Conservation (phyloP, 30 jellyfish, hydroid and myxozoan species). For the Nemopilema nomurai region DNA sequence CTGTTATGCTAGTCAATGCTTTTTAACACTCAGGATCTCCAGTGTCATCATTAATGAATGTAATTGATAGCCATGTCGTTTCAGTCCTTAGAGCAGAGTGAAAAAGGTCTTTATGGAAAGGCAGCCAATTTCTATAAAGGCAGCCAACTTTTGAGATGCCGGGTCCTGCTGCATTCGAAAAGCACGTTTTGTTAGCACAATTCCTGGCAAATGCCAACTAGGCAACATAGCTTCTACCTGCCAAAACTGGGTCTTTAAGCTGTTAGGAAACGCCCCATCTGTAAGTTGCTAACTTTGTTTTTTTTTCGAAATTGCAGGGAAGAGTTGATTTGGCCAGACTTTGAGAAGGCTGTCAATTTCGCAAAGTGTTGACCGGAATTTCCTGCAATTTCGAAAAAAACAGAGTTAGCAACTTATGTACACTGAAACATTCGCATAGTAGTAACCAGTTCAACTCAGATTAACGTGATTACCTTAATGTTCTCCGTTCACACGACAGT, state of each 20-base stretch:
- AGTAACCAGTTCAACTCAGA: background rate
- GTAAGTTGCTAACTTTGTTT: slow-evolving; percentile 31
- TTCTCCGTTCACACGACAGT: too few species aligned
- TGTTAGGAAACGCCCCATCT: background rate
- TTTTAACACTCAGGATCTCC: background rate
- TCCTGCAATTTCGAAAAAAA: slow-evolving; percentile 63
- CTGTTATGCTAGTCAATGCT: background rate
- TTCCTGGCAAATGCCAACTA: background rate
- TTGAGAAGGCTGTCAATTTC: slow-evolving; percentile 29
- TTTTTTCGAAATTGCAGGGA: slow-evolving; percentile 74
- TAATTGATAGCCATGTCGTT: slow-evolving; percentile 20
- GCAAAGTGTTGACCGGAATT: slow-evolving; percentile 9
- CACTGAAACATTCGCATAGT: background rate
- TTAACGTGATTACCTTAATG: too few species aligned
- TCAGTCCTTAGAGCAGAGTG: slow-evolving; percentile 15
- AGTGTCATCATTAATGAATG: too few species aligned
- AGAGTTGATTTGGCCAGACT: slow-evolving; percentile 2
- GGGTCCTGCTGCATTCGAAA: background rate
- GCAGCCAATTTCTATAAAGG: background rate
- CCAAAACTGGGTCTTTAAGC: background rate
- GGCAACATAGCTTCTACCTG: background rate
- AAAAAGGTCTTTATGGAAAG: background rate
- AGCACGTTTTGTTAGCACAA: too few species aligned
- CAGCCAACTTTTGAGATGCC: background rate
- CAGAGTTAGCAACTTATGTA: slow-evolving; percentile 2